Evolutionary conservation across 2,888 invertebrate species (phyloP), one percentile per base, ranked within the genome.

Genomic region (Chironomus tentans): DNA sequence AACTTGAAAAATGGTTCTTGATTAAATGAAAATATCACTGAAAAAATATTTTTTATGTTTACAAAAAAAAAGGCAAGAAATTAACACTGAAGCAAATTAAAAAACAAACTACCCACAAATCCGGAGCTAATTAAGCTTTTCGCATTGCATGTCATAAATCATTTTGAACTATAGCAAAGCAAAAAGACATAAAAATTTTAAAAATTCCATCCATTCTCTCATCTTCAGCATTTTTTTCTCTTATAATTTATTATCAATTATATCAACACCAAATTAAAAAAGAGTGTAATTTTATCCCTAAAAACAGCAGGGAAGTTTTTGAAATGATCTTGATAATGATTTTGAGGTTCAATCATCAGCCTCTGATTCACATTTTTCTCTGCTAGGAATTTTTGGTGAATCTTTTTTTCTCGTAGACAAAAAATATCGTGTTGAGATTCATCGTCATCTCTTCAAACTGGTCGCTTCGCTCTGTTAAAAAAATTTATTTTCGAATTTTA

Each of bases 191-290:
- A 68, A 68, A 68, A 38, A 28, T 22, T 65, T 65, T 65, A 5
- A 12, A 24, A 22, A 13, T 15, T 68, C 18, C 13, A 38, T 65
- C 22, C 18, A 13, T 21, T 22, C 13, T 21, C 18, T 21, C 18
- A 18, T 18, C 65, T 18, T 12, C 6, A 18, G 12, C 18, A 22
- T 65, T 18, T 38, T 38, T 38, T 38, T 38, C n/a, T 3, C 4
- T n/a, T 15, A 72, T 72, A 72, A 72, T 62, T 72, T 50, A 72
- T 72, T 72, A 61, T 61, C 72, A 72, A 61, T 72, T 72, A 72
- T 46, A 50, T 72, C 72, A 72, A 50, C 72, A 72, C 72, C 72
- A 61, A 62, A 72, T 46, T 62, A 72, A 62, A 65, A 65, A 71
- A 70, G 38, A 47, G 48, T 71, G 71, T 50, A 71, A 71, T 24